Evolutionary conservation across 1,140 invertebrate species (phyloP).

Genomic region (Ectropis grisescens): DNA sequence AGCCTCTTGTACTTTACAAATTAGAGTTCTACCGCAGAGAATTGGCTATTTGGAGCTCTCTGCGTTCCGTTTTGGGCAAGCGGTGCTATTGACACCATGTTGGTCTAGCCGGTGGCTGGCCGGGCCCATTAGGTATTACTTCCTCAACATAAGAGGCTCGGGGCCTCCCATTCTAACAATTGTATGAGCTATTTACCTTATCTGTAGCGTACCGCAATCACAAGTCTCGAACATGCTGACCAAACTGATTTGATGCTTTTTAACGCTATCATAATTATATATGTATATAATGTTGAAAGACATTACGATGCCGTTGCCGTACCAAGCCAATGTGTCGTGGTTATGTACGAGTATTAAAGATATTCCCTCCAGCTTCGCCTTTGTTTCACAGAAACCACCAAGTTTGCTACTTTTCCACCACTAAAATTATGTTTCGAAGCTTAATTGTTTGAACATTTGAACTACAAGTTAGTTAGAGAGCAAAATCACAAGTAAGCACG

Average conservation of each 20-base stretch:
- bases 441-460: no score
- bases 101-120: conserved; percentile 44
- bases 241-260: conserved; percentile 30
- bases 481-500: conserved; percentile 32
- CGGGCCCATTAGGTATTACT: conserved; percentile 48
- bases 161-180: conserved; percentile 55
- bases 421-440: no score
- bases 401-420: no score
- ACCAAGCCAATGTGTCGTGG: neutral
- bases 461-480: conserved; percentile 9
- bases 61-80: conserved; percentile 20
- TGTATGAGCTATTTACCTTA: conserved; percentile 69
- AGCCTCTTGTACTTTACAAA: conserved; percentile 34
- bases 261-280: neutral
- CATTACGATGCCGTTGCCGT: no score
- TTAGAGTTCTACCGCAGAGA: conserved; percentile 19
- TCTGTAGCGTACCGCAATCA: conserved; percentile 53
- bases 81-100: conserved; percentile 56
- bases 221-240: conserved; percentile 18
- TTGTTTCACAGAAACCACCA: neutral
- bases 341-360: neutral
- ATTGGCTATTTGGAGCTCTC: conserved; percentile 22
- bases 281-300: conserved; percentile 1
- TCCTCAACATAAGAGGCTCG: conserved; percentile 59
- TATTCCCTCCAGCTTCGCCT: neutral